Evolutionary conservation across 1,140 invertebrate species (phyloP), one percentile per base, ranked within the genome.

Genomic region (Tetramorium alpestre): DNA sequence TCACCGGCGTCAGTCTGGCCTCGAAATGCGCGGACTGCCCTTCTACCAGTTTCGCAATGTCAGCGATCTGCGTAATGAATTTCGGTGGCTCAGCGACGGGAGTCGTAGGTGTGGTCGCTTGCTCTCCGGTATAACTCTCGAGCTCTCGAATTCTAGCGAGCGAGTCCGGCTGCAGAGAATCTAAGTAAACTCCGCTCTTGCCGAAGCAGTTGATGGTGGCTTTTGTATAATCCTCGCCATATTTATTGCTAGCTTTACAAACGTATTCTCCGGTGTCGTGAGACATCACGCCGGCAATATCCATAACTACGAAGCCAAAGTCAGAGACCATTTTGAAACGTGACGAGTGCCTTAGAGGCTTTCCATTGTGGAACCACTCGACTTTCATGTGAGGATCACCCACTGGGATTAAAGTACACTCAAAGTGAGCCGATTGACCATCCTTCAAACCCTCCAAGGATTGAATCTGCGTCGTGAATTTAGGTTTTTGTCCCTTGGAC

Each of bases 21-120:
- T 99, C 99, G 93, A 99, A 99, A 95, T 99, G 98, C 90, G 98
- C 98, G 91, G 98, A 98, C 95, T 99, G 98, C 28, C 98, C 98
- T 96, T 99, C 99, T 69, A 98, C 97, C 70, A 99, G 94, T 93
- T 97, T 97, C 6, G 97, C 97, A 1, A 98, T 96, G 92, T 98
- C 97, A 60, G 96, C 95, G 85, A 99, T 98, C 92, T 99, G 98
- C 0, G 98, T 98, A 10, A 98, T 97, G 94, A 99, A 99, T 93
- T 97, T 98, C 3, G 99, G 99, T 91, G 98, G 97, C 94, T 98
- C 97, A 28, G 97, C 96, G 28, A 97, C 96, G 44, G 97, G 96
- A 0, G 97, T 96, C n/a, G 96, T 94, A 69, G 96, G 96, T 1
- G 96, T 95, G 88, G 97, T 96, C 62, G 96, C 95, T 93, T 97